Base-by-base conservation (phyloP, 1,140 invertebrate species). In the Asbolus verrucosus region DNA sequence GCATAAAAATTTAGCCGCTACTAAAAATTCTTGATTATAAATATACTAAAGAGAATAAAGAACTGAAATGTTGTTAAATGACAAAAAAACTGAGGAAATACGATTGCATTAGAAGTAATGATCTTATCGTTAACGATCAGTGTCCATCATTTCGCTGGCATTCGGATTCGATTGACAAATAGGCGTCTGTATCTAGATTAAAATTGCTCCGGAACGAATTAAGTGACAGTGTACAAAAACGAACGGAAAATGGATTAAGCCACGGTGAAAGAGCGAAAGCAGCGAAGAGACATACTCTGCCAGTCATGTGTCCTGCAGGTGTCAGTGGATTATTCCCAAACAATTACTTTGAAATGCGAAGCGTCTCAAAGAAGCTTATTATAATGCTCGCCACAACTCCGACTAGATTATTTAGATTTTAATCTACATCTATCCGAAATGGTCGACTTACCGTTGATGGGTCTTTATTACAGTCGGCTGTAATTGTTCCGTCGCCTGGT, bases 221-320 rank as follows among this genome's bases (percentile, higher is more conserved):
- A 36, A 4, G 9, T 21, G 16, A 24, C 18, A 15, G 14, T 8
- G 9, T 16, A 50, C 43, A 50, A 54, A 54, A 54, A 15, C 21
- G 4, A 18, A n/a, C 19, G 16, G 43, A 9, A n/a, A 19, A 21
- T 54, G 46, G 46, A 54, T 54, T 54, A 54, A 54, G 27, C 9
- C 46, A 21, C 16, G 5, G 15, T 43, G 33, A 36, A 36, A 36
- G 33, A 36, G 6, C 33, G 16, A n/a, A n/a, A n/a, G n/a, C 11
- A 6, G 39, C 9, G 46, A 14, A 54, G 46, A 54, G 19, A 21
- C n/a, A 27, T 8, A 4, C 46, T 27, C 46, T 63, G 61, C 61
- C 61, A 27, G 21, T 63, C 61, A 63, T 41, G 39, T 63, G 61
- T 63, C 61, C 61, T 63, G 61, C 61, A 63, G 61, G 61, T 63